Base-by-base conservation (phyloP, 2,888 invertebrate species). In the Drosophila gaucha region DNA sequence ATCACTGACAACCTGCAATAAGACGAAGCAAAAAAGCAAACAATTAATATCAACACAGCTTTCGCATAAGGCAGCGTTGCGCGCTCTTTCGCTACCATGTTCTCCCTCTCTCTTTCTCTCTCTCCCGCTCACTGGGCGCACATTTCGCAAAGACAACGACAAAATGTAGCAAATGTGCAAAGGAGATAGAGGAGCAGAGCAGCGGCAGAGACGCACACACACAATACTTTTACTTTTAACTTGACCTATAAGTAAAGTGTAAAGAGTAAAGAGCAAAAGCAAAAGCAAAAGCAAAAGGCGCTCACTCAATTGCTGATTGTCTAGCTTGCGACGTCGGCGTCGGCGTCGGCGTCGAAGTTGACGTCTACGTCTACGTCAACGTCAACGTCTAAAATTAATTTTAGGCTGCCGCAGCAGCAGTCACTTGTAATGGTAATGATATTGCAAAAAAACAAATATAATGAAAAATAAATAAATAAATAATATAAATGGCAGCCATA, bases 171-270 rank as follows among this genome's bases (percentile, higher is more conserved):
- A 44, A 58, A 58, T 41, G 51, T 12, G 28, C 43, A 63, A 62
- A 63, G 64, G 64, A 63, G 26, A 44, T 28, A 44, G 58, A 31
- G 56, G 3, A 47, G 56, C 54, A n/a, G 30, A 24, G 38, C 30
- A 33, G 26, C 26, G 33, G 8, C 62, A 50, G 69, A 26, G 52
- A 38, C 39, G 41, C 30, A 28, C 28, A 24, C 26, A 41, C 52
- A 52, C 16, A 30, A 67, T 73, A 84, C 88, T 84, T 84, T 84
- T 84, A 84, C 84, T 84, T 84, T 84, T 88, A 84, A 84, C 88
- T 88, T 84, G 84, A 84, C 84, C 84, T 86, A 84, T 86, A 84
- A 80, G 76, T 70, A 64, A 58, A 74, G 58, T 74, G 71, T 68
- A 68, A 75, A 70, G 74, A 74, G 68, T 68, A 69, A 51, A 51